phyloP scores from a whole-genome alignment of 2,888 invertebrate species.

The Patella ulyssiponensis region DNA sequence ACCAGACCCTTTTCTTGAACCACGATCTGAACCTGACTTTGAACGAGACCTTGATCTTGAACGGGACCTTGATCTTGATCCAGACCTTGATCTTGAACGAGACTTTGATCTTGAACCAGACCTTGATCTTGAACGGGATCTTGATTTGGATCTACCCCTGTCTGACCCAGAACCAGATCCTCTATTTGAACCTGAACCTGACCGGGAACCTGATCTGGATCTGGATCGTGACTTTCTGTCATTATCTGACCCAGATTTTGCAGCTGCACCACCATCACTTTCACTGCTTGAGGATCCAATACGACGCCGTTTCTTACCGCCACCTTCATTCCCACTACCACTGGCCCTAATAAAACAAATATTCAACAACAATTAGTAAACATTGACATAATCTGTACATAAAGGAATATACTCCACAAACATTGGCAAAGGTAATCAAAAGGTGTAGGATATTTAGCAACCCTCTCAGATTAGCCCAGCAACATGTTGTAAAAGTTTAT shows the following conservation, averaged over 20 bases:
- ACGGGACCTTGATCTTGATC: slow-evolving; percentile 31
- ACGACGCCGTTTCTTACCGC: slow-evolving; percentile 59
- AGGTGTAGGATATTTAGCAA: no score
- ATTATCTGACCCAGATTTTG: slow-evolving; percentile 53
- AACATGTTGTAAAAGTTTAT: no score
- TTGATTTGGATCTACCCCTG: slow-evolving; percentile 35
- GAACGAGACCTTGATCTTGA: slow-evolving; percentile 26
- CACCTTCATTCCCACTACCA: slow-evolving; percentile 54
- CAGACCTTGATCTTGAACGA: slow-evolving; percentile 37
- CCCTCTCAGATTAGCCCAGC: no score
- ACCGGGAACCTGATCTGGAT: slow-evolving; percentile 36
- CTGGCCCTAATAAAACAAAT: slow-evolving; percentile 38
- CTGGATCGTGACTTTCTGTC: slow-evolving; percentile 64
- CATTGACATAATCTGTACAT: no score
- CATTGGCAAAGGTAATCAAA: no score
- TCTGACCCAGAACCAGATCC: slow-evolving; percentile 64
- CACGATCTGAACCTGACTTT: slow-evolving; percentile 36
- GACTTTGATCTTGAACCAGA: slow-evolving; percentile 41
- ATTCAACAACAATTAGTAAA: no score
- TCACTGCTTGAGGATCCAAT: slow-evolving; percentile 68
- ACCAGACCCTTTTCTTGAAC: slow-evolving; percentile 9
- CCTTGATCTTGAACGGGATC: slow-evolving; percentile 35
- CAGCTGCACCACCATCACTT: slow-evolving; percentile 51
- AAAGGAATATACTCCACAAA: no score
- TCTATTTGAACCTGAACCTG: slow-evolving; percentile 38